Base-by-base conservation (phyloP, 2,113 vertebrate genomes). In the Loxodonta africana region DNA sequence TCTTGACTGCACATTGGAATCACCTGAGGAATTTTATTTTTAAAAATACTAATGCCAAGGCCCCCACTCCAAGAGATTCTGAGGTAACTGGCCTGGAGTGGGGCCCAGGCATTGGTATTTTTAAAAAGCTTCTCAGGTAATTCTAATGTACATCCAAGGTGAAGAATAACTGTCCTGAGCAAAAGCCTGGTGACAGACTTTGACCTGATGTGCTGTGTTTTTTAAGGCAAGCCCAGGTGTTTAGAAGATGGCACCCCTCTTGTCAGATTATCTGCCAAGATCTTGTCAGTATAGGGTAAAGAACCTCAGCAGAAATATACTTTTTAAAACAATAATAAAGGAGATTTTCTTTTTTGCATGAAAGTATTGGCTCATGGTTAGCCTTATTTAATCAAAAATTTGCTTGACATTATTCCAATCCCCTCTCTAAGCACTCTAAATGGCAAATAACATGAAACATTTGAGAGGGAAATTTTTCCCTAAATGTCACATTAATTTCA, bases 391-490 rank as follows among this genome's bases (percentile, higher is more conserved):
- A 97, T 97, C 30, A 92, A 98, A 73, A 98, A 97, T 97, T 98
- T 97, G 94, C 96, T 98, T 98, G 97, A 99, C 98, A 98, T 98
- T 98, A 98, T 98, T 98, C 97, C 88, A 97, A 97, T 94, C 96
- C 96, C 84, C 95, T 92, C 73, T 92, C 78, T 10, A 98, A 97
- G 94, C 96, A 97, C 97, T 97, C 96, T 97, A 97, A 97, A 96
- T 98, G 93, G 94, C 87, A 98, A 98, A 96, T 97, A 97, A 97
- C 69, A 94, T 88, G 95, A 98, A 98, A 98, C 2, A 95, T 97
- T 0, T 23, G 94, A 97, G 96, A 95, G 97, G 97, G 87, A 89
- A 97, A 97, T 83, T 26, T 0, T 98, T 98, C 97, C 94, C 8
- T 0, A 97, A 95, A 97, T 96, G 98, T 97, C 98, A 98, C 95